Evolutionary conservation across 1,140 invertebrate genomes (phyloP), one percentile per base, ranked within the genome.

Genomic region (Calycopis cecrops): DNA sequence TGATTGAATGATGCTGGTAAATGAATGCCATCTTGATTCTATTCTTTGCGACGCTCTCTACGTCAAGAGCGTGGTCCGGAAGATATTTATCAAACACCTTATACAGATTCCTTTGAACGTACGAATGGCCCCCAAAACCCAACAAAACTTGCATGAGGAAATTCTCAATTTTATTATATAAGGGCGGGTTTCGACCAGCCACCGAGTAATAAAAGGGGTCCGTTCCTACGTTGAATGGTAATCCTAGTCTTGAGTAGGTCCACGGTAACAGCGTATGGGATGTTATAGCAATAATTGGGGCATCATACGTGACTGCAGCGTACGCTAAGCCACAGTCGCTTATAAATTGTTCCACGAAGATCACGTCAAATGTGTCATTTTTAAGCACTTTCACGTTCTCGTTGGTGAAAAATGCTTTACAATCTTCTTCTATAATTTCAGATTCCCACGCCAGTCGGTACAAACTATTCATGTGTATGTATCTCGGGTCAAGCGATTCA

Each of bases 341-440:
- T 53, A 92, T 91, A 65, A 94, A 94, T 54, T 88, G 85, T 71
- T 94, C 92, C 4, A 90, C 87, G 10, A 94, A 75, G 49, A 94
- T 89, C 2, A 94, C 63, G 68, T 94, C 93, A 60, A 90, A 94
- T 48, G 87, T 88, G 35, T 87, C 59, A 54, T 64, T 48, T 72
- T 68, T 65, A 0, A 79, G 60, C 1, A 73, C 37, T 49, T 78
- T 69, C 0, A 90, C 74, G 11, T 75, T 61, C 3, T 76, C 51
- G 55, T 85, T 81, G 0, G 56, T 70, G 7, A 91, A 62, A 4
- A 78, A 63, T 18, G 58, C 59, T 14, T 86, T 66, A 51, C 90
- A 91, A 55, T 80, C 73, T 1, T 49, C 14, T 51, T 40, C 51
- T 2, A 40, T 44, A 57, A 50, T 21, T 12, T 18, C 18, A 1